Conservation (phyloP, 1,140 invertebrate species). For the Metaphire vulgaris region DNA sequence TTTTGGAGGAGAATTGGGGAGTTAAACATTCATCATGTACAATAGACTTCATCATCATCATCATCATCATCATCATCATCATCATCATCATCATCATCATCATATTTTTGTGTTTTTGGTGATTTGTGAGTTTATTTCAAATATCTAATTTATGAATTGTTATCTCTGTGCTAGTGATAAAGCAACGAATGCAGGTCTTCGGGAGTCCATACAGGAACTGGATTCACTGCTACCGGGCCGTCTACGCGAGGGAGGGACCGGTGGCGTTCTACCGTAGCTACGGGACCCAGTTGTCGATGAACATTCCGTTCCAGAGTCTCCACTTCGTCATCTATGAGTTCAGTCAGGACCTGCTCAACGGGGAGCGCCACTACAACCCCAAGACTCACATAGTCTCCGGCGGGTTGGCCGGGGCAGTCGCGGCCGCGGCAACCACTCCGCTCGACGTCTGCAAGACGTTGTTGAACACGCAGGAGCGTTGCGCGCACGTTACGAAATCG, state of each 20-base stretch:
- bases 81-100: too few relatives aligned
- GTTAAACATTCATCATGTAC: too few relatives aligned
- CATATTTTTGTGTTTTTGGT: too few relatives aligned
- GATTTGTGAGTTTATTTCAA: too few relatives aligned
- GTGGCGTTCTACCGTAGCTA: slow-evolving; percentile 94
- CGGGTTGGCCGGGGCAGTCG: slow-evolving; percentile 81
- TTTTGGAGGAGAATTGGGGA: too few relatives aligned
- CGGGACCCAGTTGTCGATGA: slow-evolving; percentile 92
- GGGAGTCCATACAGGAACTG: slow-evolving; percentile 85
- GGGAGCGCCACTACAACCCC: slow-evolving; percentile 78
- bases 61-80: too few relatives aligned
- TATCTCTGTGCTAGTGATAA: slow-evolving; percentile 69
- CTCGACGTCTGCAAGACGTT: slow-evolving; percentile 97
- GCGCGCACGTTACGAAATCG: slow-evolving; percentile 42
- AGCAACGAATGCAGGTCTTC: slow-evolving; percentile 96
- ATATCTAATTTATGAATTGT: too few relatives aligned
- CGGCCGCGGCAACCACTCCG: slow-evolving; percentile 90
- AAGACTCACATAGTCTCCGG: slow-evolving; percentile 79
- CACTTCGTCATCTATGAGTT: slow-evolving; percentile 95
- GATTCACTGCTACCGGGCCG: slow-evolving; percentile 67
- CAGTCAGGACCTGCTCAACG: slow-evolving; percentile 74
- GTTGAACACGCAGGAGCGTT: slow-evolving; percentile 83
- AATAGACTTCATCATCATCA: too few relatives aligned
- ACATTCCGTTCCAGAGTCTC: slow-evolving; percentile 91
- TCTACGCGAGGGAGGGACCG: slow-evolving; percentile 76